Percentiles rank a stretch among this genome's conserved stretches.
These are phyloP conservation scores for Aricia agestis DNA, from an alignment of 1,140 invertebrate genomes.

Conservation along the genomic window DNA sequence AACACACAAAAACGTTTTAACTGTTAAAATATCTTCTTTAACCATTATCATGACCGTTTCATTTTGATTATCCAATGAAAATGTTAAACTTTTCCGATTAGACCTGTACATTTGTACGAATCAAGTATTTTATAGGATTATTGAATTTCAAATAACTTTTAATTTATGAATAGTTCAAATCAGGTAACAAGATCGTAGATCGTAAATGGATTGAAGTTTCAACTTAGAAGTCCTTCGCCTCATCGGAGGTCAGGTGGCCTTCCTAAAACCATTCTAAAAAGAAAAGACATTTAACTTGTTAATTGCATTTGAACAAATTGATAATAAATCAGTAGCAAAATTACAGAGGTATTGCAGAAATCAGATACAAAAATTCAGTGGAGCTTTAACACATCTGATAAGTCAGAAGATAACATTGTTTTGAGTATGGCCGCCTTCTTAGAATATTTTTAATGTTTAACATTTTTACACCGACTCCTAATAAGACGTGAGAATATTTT, in stretches of 20 bases:
- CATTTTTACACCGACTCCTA: slow-evolving; percentile 32
- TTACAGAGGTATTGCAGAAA: slow-evolving; percentile 10
- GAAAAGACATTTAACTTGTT: not conserved
- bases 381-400: slow-evolving; percentile 3
- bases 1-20: too few species aligned
- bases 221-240: not conserved
- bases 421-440: slow-evolving; percentile 27
- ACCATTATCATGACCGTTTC: too few species aligned
- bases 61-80: too few species aligned
- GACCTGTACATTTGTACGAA: too few species aligned
- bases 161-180: too few species aligned
- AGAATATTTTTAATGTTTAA: slow-evolving; percentile 33
- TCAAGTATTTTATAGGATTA: too few species aligned
- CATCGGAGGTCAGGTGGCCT: too few species aligned
- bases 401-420: slow-evolving; percentile 10
- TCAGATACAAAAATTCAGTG: slow-evolving; percentile 13
- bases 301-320: not conserved
- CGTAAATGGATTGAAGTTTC: too few species aligned
- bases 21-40: too few species aligned
- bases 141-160: too few species aligned
- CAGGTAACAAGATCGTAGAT: too few species aligned
- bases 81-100: too few species aligned
- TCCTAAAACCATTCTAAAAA: not conserved
- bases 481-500: slow-evolving; percentile 36
- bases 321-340: slow-evolving; percentile 4